These are phyloP conservation scores for Agrochola lychnidis DNA, from an alignment of 2,888 invertebrate species.

Conservation along the genomic window DNA sequence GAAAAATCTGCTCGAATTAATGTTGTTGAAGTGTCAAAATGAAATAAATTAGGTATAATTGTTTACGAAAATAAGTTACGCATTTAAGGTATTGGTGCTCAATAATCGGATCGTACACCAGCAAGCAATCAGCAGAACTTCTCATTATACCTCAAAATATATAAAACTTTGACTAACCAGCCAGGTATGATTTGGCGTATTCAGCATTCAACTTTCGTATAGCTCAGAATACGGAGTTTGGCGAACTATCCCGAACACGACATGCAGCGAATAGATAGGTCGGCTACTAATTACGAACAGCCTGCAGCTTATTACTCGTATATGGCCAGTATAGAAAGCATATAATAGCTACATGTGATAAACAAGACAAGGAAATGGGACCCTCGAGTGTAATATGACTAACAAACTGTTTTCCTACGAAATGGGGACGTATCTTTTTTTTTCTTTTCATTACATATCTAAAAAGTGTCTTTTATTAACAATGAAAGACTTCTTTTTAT, in stretches of 20 bases:
- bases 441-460: neutral
- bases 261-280: slow-evolving; percentile 18
- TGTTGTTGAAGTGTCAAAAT: no score
- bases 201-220: slow-evolving; percentile 27
- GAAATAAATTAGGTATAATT: no score
- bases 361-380: slow-evolving; percentile 3
- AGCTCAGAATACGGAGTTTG: slow-evolving; percentile 24
- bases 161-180: slow-evolving; percentile 17
- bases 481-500: neutral
- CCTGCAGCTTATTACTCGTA: slow-evolving; percentile 26
- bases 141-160: neutral
- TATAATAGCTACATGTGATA: slow-evolving; percentile 7
- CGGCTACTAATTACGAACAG: slow-evolving; percentile 38
- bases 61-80: no score
- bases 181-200: slow-evolving; percentile 29
- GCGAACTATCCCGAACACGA: slow-evolving; percentile 36
- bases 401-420: neutral
- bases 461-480: neutral
- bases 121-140: neutral
- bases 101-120: neutral
- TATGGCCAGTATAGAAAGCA: neutral
- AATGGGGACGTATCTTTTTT: neutral
- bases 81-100: no score
- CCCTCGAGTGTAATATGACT: neutral
- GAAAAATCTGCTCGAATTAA: no score